Base-by-base conservation (phyloP, 64 coral and sea anemone genomes). In the Porites lutea region DNA sequence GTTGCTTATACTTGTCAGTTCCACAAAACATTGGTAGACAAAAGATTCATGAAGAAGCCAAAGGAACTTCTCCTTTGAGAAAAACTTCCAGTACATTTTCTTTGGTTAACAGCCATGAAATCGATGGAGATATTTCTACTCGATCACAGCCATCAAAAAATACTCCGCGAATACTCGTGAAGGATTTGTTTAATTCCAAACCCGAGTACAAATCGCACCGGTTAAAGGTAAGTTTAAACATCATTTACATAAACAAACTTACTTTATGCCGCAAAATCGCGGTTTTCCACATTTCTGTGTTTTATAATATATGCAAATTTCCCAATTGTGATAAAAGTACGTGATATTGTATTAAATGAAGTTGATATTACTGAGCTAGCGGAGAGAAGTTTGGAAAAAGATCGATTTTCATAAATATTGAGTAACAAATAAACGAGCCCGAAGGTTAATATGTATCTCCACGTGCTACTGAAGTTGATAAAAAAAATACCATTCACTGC, bases 81-180 rank as follows among this genome's bases (percentile, higher is more conserved):
- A 81, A 27, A 81, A 52, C 45, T 21, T 21, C 46, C 15, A 84
- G 81, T n/a, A 48, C 48, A 22, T 67, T 50, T 84, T 84, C 63
- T 2, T 48, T 84, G 18, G 8, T 21, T 2, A 68, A 51, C 8
- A 63, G 45, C 8, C 14, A 65, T 13, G 81, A 84, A 50, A 20
- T 84, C 12, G 64, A 84, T 69, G 81, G 63, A 52, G 81, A 69
- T 84, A 51, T 84, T 48, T 9, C 61, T 2, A 21, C 37, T 43
- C 63, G 81, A 68, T 51, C 81, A 19, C 81, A 84, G 13, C 6
- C 81, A 5, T 48, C 23, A 51, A 84, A 67, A 84, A 69, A 21
- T 21, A 68, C 47, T 19, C 61, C 3, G 12, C 81, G 63, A 47
- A 60, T 68, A n/a, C 63, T 84, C 5, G 81, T 84, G 2, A 84